Conservation (phyloP, 2,888 invertebrate genomes). For the Netelia virgata region DNA sequence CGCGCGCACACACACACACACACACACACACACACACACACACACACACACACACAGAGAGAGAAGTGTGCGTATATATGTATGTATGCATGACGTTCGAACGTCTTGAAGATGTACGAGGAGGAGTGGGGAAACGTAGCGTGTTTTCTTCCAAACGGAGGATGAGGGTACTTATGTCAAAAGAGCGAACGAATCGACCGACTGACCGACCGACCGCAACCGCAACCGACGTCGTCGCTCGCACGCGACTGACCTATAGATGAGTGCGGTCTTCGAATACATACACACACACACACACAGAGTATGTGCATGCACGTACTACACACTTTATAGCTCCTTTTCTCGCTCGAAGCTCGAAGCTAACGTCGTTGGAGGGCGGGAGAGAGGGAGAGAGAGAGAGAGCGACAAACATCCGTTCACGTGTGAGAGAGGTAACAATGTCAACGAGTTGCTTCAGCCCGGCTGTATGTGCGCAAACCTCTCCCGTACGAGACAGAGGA, state of each 20-base stretch:
- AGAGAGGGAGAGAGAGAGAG: constrained; percentile 14
- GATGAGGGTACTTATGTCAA: constrained; percentile 47
- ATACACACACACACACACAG: constrained; percentile 4
- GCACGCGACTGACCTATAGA: constrained; percentile 71
- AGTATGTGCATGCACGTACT: too few relatives aligned
- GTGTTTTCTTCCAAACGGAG: constrained; percentile 35
- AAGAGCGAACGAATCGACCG: constrained; percentile 67
- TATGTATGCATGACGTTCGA: constrained; percentile 14
- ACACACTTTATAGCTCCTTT: background rate
- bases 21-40: background rate
- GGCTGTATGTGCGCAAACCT: constrained; percentile 50
- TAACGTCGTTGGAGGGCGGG: background rate
- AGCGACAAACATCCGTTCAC: constrained; percentile 59
- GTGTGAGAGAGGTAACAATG: constrained; percentile 60
- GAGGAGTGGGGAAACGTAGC: constrained; percentile 10
- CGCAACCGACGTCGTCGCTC: constrained; percentile 62
- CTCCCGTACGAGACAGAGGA: constrained; percentile 38
- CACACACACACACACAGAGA: background rate
- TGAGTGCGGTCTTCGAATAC: constrained; percentile 47
- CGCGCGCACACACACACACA: background rate
- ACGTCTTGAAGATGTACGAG: constrained; percentile 32
- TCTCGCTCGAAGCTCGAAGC: constrained; percentile 17
- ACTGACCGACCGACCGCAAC: constrained; percentile 69
- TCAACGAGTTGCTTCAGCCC: constrained; percentile 43
- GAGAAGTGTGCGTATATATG: background rate